Evolutionary conservation across 2,888 invertebrate genomes (phyloP).

Genomic region (Plemyria rubiginata): DNA sequence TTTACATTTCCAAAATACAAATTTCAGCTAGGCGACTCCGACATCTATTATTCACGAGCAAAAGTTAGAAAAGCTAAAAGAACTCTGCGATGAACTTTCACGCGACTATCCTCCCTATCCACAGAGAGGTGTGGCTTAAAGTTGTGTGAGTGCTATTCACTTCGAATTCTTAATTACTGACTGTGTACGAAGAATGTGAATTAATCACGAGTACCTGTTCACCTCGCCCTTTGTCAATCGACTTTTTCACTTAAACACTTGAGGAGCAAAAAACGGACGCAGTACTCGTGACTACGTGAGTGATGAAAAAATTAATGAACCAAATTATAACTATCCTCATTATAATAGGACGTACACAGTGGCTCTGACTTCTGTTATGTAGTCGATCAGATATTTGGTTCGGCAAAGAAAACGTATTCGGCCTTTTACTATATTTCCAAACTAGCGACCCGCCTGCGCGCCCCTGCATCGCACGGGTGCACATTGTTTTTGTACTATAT

Average conservation of each 20-base stretch:
- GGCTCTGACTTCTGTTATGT: too few species aligned
- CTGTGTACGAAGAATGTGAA: slow-evolving; percentile 50
- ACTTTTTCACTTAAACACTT: slow-evolving; percentile 47
- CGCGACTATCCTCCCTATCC: slow-evolving; percentile 2
- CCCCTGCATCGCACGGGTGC: too few species aligned
- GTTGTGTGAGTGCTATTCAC: slow-evolving; percentile 40
- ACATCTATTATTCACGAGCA: slow-evolving; percentile 29
- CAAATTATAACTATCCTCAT: too few species aligned
- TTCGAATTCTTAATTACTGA: slow-evolving; percentile 49
- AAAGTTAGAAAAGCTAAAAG: slow-evolving; percentile 30
- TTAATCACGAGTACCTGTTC: slow-evolving; percentile 48
- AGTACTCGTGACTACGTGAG: not conserved
- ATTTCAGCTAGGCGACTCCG: slow-evolving; percentile 6
- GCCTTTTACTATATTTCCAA: too few species aligned
- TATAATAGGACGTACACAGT: too few species aligned
- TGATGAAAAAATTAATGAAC: not conserved
- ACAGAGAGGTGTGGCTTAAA: slow-evolving; percentile 9
- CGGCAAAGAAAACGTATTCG: too few species aligned
- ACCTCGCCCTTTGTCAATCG: slow-evolving; percentile 47
- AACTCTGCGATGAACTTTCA: not conserved
- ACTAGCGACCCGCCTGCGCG: too few species aligned
- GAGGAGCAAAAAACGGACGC: slow-evolving; percentile 12
- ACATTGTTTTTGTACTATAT: too few species aligned
- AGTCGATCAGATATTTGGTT: too few species aligned
- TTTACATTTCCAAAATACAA: not conserved